Conservation (phyloP, 2,888 invertebrate species). For the Hoplodrina blanda region DNA sequence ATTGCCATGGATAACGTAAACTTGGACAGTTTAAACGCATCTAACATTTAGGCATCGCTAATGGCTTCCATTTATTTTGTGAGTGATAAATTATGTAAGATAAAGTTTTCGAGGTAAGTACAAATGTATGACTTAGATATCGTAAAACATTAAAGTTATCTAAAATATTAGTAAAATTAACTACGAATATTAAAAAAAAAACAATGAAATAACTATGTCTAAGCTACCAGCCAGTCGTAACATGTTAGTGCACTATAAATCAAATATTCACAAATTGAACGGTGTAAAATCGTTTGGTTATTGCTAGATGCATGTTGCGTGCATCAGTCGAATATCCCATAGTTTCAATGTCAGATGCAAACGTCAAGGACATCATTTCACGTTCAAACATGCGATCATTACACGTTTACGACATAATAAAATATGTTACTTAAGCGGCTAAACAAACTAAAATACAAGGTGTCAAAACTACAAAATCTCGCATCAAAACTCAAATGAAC, state of each 20-base stretch:
- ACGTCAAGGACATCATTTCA: conserved; percentile 59
- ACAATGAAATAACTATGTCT: no score
- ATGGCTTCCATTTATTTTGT: conserved; percentile 43
- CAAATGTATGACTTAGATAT: not conserved
- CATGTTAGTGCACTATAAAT: conserved; percentile 16
- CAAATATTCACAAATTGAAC: conserved; percentile 41
- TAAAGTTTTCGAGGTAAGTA: conserved; percentile 5
- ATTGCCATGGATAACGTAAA: conserved; percentile 44
- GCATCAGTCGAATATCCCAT: conserved; percentile 63
- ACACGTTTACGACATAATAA: conserved; percentile 62
- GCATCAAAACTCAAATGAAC: not conserved
- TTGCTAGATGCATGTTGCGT: conserved; percentile 63
- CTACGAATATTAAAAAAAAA: no score
- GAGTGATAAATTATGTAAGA: conserved; percentile 14
- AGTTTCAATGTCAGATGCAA: conserved; percentile 66
- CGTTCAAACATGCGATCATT: conserved; percentile 72
- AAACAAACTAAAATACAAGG: conserved; percentile 6
- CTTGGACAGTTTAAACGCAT: conserved; percentile 46
- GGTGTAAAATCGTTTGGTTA: conserved; percentile 20
- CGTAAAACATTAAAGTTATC: no score
- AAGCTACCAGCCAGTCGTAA: not conserved
- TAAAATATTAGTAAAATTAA: no score
- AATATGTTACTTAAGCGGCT: conserved; percentile 25
- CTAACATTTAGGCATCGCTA: conserved; percentile 34
- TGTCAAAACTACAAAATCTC: not conserved